Conservation (phyloP, 1,140 invertebrate genomes). For the Zaprionus kolodkinae region DNA sequence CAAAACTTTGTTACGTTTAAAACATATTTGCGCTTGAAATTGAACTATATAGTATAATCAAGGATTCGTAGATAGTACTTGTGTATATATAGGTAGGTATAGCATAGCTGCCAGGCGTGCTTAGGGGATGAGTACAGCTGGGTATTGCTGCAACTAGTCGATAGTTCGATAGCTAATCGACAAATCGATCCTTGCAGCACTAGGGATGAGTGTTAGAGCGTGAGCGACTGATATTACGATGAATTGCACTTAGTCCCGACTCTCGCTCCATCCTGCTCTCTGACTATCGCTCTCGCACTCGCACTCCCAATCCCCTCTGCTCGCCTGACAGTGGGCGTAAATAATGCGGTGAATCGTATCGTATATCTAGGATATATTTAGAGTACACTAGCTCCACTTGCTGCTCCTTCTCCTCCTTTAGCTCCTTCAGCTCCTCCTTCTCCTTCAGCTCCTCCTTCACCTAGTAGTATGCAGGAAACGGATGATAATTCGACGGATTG, state of each 20-base stretch:
- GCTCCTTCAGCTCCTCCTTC: not conserved
- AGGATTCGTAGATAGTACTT: conserved; percentile 19
- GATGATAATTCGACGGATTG: conserved; percentile 84
- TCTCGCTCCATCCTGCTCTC: not conserved
- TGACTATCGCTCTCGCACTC: too few relatives aligned
- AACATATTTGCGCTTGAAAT: conserved; percentile 49
- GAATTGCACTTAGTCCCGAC: conserved; percentile 61
- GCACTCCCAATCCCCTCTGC: too few relatives aligned
- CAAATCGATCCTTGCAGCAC: too few relatives aligned
- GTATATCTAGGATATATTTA: conserved; percentile 33
- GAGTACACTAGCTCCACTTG: not conserved
- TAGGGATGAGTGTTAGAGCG: too few relatives aligned
- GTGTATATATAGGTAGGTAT: not conserved
- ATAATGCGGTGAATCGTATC: not conserved
- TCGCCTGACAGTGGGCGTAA: too few relatives aligned
- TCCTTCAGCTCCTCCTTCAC: not conserved
- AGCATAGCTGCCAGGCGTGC: not conserved
- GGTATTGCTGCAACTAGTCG: too few relatives aligned
- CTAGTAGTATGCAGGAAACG: conserved; percentile 84
- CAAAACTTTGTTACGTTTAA: conserved; percentile 47
- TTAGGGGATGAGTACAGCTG: too few relatives aligned
- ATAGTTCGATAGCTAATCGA: too few relatives aligned
- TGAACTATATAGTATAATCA: conserved; percentile 37
- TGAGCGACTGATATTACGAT: conserved; percentile 10
- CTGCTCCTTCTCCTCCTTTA: not conserved